Conservation (phyloP, 2,888 invertebrate genomes). For the Sminthurides aquaticus region DNA sequence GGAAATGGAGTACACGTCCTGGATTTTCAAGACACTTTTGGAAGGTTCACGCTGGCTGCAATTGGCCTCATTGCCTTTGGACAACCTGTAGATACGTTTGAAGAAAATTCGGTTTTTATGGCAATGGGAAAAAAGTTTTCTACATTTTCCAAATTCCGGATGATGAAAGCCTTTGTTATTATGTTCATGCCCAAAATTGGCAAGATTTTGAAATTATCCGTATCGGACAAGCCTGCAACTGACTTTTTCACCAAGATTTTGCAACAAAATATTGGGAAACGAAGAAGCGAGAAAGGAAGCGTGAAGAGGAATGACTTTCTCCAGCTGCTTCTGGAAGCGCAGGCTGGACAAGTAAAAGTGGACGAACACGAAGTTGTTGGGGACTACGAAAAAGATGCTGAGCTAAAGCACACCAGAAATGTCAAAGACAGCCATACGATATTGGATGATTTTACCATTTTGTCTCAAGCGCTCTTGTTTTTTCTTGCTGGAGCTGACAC, state of each 20-base stretch:
- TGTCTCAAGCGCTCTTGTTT: slow-evolving; percentile 17
- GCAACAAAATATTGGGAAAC: slow-evolving; percentile 1
- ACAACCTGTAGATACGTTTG: slow-evolving; percentile 45
- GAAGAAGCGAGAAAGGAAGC: not conserved
- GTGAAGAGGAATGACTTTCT: slow-evolving; percentile 42
- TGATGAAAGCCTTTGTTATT: not conserved
- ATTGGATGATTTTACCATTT: slow-evolving; percentile 13
- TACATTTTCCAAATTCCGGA: not conserved
- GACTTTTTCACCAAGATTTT: slow-evolving; percentile 7
- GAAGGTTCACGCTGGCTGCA: slow-evolving; percentile 32
- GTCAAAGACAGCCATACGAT: not conserved
- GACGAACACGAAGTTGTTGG: slow-evolving; percentile 8
- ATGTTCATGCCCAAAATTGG: not conserved
- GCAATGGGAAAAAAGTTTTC: slow-evolving; percentile 34
- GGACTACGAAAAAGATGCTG: slow-evolving; percentile 19
- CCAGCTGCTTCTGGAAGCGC: slow-evolving; percentile 36
- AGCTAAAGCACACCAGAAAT: not conserved
- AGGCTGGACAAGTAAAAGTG: slow-evolving; percentile 9
- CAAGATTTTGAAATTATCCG: not conserved
- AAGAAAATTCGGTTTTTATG: slow-evolving; percentile 47
- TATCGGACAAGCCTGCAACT: not conserved
- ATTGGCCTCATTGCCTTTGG: slow-evolving; percentile 49
- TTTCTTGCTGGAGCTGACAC: slow-evolving; percentile 17
- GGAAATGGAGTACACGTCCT: not conserved
- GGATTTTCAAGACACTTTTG: slow-evolving; percentile 12